Base-by-base conservation (phyloP, 2,113 vertebrate species). In the Diadophis punctatus region DNA sequence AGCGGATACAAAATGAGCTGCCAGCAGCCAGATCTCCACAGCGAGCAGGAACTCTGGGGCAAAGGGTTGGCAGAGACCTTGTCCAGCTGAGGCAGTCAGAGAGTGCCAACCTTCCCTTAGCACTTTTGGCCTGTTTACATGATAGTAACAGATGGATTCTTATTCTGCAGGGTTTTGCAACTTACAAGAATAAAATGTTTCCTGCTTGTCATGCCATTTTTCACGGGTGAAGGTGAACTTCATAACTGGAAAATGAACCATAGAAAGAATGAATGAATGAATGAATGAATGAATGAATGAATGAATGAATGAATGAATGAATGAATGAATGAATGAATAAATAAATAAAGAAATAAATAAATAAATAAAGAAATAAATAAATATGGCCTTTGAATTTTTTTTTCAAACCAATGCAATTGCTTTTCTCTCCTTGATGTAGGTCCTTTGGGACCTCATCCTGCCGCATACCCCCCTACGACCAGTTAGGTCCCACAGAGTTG, bases 91-190 rank as follows among this genome's bases (percentile, higher is more conserved):
- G 74, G 46, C 6, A 46, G 8, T 58, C 48, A 18, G 52, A 18
- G 52, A 4, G 43, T 86, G 91, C 90, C 92, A 87, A 93, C 55
- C 91, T 93, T 90, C 92, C 89, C 89, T 92, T 51, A 88, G 89
- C 86, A n/a, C 84, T 96, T 90, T 89, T 92, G 93, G 95, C 91
- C 90, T 88, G 49, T 96, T 95, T 96, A 94, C 74, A 85, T 63
- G 48, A 68, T 48, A 92, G 18, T 23, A 94, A 86, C 91, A 96
- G 86, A 96, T 96, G 93, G 96, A 86, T 94, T 68, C 80, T 86
- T 95, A 93, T 91, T 94, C 93, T 96, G 93, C 92, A 88, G 96
- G 95, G 93, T 89, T 96, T 95, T 95, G 52, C 49, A 90, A 96
- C 88, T 93, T 55, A 85, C 91, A 94, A 94, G 90, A 96, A 86